Conservation (phyloP, 2,797 vertebrate genomes). For the Esox masquinongy region DNA sequence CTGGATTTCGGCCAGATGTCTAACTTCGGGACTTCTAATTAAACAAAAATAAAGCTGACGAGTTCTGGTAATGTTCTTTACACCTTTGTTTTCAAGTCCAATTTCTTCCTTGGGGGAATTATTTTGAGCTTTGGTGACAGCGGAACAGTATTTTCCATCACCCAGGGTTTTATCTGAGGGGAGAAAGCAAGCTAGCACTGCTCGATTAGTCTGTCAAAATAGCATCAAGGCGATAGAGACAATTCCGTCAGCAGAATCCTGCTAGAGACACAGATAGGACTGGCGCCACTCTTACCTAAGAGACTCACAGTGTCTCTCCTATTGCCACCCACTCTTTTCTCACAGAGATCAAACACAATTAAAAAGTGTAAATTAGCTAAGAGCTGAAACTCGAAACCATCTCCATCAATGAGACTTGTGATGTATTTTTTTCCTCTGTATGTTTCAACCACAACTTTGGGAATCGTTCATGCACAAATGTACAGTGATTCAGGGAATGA, state of each 20-base stretch:
- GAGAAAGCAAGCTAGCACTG: constrained; percentile 46
- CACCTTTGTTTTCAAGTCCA: constrained; percentile 35
- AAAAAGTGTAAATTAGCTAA: no score
- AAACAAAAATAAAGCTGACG: not conserved
- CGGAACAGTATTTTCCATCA: constrained; percentile 47
- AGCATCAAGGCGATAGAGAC: constrained; percentile 47
- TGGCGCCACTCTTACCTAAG: constrained; percentile 13
- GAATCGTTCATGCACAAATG: no score
- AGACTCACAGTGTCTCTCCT: not conserved
- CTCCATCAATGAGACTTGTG: no score
- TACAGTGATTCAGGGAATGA: no score
- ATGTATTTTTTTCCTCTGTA: no score
- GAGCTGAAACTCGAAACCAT: no score
- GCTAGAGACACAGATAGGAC: constrained; percentile 35
- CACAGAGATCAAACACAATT: constrained; percentile 1
- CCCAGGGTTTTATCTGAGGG: constrained; percentile 42
- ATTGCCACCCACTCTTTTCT: constrained; percentile 21
- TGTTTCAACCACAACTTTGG: no score
- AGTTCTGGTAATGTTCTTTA: constrained; percentile 12
- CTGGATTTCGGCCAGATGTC: not conserved
- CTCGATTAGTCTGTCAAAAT: constrained; percentile 63
- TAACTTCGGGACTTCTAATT: not conserved
- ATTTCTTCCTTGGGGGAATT: constrained; percentile 47
- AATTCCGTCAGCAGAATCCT: constrained; percentile 58
- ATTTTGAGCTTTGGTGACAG: constrained; percentile 59